phyloP scores from a whole-genome alignment of 2,797 vertebrate species.

The Mareca penelope region DNA sequence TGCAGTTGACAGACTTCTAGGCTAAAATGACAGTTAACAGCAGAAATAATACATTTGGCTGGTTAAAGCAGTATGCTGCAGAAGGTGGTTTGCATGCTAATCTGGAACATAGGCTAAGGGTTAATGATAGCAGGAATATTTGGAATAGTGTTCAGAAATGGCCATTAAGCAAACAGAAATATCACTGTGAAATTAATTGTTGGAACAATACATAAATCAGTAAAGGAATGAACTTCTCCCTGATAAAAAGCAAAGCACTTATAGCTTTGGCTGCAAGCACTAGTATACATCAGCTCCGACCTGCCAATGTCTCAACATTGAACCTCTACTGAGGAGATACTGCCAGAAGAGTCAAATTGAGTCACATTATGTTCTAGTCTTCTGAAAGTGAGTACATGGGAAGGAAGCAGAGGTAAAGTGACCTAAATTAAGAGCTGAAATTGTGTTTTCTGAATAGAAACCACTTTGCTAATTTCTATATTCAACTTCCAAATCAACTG shows the following conservation, averaged over 20 bases:
- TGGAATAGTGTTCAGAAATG: background rate
- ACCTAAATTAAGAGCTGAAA: conserved; percentile 50
- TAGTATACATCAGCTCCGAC: background rate
- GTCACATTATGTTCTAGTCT: conserved; percentile 44
- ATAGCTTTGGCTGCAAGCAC: background rate
- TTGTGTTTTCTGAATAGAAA: conserved; percentile 28
- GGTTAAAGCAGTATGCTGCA: background rate
- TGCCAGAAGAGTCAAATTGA: conserved; percentile 54
- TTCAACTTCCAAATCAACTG: background rate
- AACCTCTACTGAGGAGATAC: conserved; percentile 31
- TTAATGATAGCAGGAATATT: background rate
- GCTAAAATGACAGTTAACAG: background rate
- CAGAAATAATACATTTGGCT: background rate
- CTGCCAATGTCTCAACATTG: conserved; percentile 14
- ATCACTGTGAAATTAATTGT: conserved; percentile 10
- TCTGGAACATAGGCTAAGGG: background rate
- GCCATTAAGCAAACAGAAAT: background rate
- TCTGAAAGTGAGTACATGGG: conserved; percentile 16
- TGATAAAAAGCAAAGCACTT: background rate
- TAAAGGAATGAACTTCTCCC: background rate
- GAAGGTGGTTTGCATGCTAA: background rate
- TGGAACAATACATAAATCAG: background rate
- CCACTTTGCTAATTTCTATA: background rate
- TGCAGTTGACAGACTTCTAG: background rate
- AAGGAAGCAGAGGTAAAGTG: conserved; percentile 27